These are phyloP conservation scores for Tautogolabrus adspersus DNA, from an alignment of 2,113 vertebrate species.

Conservation along the genomic window DNA sequence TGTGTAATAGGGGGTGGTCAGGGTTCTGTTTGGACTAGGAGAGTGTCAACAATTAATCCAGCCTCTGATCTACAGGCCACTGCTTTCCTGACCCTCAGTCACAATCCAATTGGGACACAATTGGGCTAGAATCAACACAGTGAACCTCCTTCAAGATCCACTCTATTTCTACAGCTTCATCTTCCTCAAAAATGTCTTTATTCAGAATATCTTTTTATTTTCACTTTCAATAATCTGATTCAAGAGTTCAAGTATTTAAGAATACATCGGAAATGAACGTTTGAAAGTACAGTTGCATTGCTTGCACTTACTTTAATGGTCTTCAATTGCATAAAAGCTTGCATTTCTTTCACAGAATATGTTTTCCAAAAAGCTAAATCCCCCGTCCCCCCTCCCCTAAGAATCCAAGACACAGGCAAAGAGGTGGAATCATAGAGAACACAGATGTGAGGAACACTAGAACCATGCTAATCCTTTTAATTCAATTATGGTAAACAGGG, in stretches of 20 bases:
- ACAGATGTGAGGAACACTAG: slow-evolving; percentile 79
- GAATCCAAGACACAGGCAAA: slow-evolving; percentile 49
- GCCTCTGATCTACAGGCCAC: slow-evolving; percentile 85
- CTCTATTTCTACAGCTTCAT: neutral
- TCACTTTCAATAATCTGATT: neutral
- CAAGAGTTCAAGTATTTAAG: no score
- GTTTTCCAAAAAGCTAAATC: slow-evolving; percentile 28
- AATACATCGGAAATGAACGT: no score
- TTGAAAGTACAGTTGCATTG: no score
- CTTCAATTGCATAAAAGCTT: slow-evolving; percentile 44
- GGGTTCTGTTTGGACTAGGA: slow-evolving; percentile 90
- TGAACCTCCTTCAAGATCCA: neutral
- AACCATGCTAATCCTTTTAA: slow-evolving; percentile 85
- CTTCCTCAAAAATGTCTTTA: neutral
- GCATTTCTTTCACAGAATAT: slow-evolving; percentile 30
- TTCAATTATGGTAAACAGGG: slow-evolving; percentile 84
- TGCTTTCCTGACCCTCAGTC: slow-evolving; percentile 75
- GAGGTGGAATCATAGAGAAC: slow-evolving; percentile 72
- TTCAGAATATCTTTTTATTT: no score
- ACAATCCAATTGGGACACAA: slow-evolving; percentile 65
- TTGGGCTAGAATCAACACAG: slow-evolving; percentile 64
- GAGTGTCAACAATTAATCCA: slow-evolving; percentile 94
- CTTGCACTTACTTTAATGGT: neutral
- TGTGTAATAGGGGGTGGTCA: slow-evolving; percentile 63
- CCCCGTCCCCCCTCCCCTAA: slow-evolving; percentile 31